Percentiles rank a stretch among this genome's conserved stretches.
phyloP scores from a whole-genome alignment of 1,140 invertebrate species.

The Bombus pascuorum region DNA sequence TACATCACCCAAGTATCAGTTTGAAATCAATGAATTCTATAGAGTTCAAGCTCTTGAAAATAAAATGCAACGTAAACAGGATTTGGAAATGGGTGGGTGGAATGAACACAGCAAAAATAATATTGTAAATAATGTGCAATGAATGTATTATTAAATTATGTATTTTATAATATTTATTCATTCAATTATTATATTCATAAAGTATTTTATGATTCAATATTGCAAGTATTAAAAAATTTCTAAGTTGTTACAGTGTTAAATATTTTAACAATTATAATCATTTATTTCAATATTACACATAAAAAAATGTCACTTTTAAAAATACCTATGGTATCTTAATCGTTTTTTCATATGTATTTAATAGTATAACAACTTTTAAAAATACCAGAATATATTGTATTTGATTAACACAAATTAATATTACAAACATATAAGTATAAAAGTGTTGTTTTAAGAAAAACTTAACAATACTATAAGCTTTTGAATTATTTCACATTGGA shows the following conservation, averaged over 20 bases:
- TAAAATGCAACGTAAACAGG: slow-evolving; percentile 82
- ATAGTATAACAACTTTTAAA: slow-evolving; percentile 20
- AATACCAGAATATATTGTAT: neutral
- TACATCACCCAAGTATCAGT: slow-evolving; percentile 95
- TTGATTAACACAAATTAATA: slow-evolving; percentile 7
- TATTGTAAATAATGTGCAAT: slow-evolving; percentile 41
- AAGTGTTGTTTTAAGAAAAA: neutral
- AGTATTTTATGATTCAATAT: neutral
- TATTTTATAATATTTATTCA: slow-evolving; percentile 13
- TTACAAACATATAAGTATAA: neutral
- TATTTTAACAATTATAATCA: neutral
- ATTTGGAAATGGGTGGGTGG: slow-evolving; percentile 83
- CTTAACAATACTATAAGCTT: slow-evolving; percentile 10
- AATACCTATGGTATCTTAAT: neutral
- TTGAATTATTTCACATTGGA: neutral
- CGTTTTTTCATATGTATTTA: slow-evolving; percentile 2
- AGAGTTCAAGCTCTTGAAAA: slow-evolving; percentile 83
- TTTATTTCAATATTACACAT: neutral
- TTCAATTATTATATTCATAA: slow-evolving; percentile 5
- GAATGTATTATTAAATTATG: neutral
- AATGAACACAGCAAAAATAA: slow-evolving; percentile 66
- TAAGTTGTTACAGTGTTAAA: neutral
- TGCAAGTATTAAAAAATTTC: neutral
- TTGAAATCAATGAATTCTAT: slow-evolving; percentile 93
- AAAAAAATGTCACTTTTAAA: neutral